phyloP scores from a whole-genome alignment of 2,888 invertebrate genomes.

The Cryptus armator region DNA sequence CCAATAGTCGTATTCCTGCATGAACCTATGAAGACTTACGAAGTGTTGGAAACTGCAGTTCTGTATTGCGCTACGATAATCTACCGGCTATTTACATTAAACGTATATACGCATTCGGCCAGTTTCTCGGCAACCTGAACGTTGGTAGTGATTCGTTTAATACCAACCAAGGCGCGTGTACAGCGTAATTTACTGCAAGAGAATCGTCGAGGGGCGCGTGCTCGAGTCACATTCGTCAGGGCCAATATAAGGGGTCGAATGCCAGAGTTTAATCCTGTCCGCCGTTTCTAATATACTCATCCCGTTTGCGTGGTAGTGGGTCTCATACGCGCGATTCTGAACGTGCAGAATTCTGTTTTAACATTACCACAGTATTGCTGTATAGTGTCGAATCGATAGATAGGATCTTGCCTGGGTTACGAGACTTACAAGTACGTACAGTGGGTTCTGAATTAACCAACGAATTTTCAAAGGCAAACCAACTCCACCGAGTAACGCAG shows the following conservation, averaged over 20 bases:
- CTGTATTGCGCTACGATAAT: background rate
- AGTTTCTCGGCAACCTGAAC: slow-evolving; percentile 13
- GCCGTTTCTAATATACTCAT: slow-evolving; percentile 79
- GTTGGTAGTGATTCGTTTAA: slow-evolving; percentile 44
- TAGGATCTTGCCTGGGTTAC: slow-evolving; percentile 51
- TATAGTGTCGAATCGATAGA: slow-evolving; percentile 33
- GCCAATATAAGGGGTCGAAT: slow-evolving; percentile 67
- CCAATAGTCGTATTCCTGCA: background rate
- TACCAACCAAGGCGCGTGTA: slow-evolving; percentile 30
- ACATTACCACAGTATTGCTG: background rate
- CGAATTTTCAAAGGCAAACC: slow-evolving; percentile 52
- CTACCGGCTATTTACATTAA: background rate
- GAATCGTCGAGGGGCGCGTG: slow-evolving; percentile 74
- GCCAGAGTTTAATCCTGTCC: slow-evolving; percentile 56
- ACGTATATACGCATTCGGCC: slow-evolving; percentile 7
- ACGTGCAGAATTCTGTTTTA: slow-evolving; percentile 31
- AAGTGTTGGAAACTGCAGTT: background rate
- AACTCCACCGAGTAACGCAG: slow-evolving; percentile 2
- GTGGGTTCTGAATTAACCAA: slow-evolving; percentile 52
- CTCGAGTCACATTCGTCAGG: slow-evolving; percentile 79
- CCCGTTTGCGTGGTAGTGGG: slow-evolving; percentile 50
- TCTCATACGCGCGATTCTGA: slow-evolving; percentile 31
- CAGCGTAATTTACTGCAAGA: slow-evolving; percentile 53
- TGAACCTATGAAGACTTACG: background rate
- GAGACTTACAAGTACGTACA: slow-evolving; percentile 31